Conservation (phyloP, 2,888 invertebrate species). For the Caenorhabditis auriculariae region DNA sequence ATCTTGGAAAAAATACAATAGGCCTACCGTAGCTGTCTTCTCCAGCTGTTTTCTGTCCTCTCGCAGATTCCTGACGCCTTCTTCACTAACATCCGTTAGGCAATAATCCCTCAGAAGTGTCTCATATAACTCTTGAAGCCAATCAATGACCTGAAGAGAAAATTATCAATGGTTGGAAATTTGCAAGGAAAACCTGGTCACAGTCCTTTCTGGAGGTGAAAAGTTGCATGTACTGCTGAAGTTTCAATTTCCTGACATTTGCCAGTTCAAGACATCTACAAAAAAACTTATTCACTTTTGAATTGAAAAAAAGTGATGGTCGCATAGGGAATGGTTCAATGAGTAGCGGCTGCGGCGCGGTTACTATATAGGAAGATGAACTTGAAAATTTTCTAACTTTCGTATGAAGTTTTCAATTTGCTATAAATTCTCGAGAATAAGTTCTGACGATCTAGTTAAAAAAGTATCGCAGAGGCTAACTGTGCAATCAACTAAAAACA, state of each 20-base stretch:
- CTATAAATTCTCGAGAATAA: too few species aligned
- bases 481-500: too few species aligned
- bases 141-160: constrained; percentile 72
- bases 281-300: neutral
- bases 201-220: constrained; percentile 78
- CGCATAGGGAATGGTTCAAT: too few species aligned
- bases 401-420: too few species aligned
- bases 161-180: neutral
- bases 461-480: too few species aligned
- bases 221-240: constrained; percentile 78
- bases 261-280: constrained; percentile 72
- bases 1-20: constrained; percentile 1
- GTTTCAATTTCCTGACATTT: constrained; percentile 76
- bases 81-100: constrained; percentile 50
- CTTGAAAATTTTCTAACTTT: too few species aligned
- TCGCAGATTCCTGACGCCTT: constrained; percentile 77
- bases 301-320: too few species aligned
- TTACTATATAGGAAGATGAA: too few species aligned
- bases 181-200: constrained; percentile 69
- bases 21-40: constrained; percentile 76
- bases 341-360: too few species aligned
- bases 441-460: too few species aligned
- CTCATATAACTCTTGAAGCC: constrained; percentile 77
- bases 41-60: constrained; percentile 77
- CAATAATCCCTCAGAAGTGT: constrained; percentile 69